Base-by-base conservation (phyloP, 2,888 invertebrate species). In the Drosophila kanekoi region DNA sequence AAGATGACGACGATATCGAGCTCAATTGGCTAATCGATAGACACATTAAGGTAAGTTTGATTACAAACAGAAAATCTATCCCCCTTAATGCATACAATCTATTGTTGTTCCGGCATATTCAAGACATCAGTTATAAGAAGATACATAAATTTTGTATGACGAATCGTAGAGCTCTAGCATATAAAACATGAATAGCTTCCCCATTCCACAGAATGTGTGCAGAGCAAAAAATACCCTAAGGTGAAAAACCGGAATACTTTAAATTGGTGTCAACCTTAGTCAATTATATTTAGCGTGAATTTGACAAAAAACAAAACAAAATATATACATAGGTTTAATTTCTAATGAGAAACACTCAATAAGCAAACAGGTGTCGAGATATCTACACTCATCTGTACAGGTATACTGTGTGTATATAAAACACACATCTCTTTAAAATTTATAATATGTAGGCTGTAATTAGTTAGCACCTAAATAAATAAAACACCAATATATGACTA, bases 1-100 rank as follows among this genome's bases (percentile, higher is more conserved):
- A 98, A 93, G 98, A 98, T 91, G 98, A 98, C 91, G 98, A 98
- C 91, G 98, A 98, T 91, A 97, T 98, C 83, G 98, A 98, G 93
- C 93, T 98, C 51, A 98, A 98, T 92, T 98, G 97, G 97, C 94
- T 98, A 59, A 97, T 98, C 90, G 98, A 98, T 93, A 94, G 98
- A 79, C 98, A 98, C 91, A 96, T 98, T 85, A 97, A 98, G 96
- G 97, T 97, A 93, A 91, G 90, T 78, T 11, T 4, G n/a, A 13
- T 11, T 16, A 5, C 9, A 18, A 10, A 3, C 28, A 8, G 8
- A 28, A 8, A 28, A 8, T 8, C 8, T 0, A 2, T 1, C 23
- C 23, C 1, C 23, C 1, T 23, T 23, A 5, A 23, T 23, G 5
- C 5, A 23, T 23, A 5, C 23, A 23, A 23, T 23, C 4, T 5